Conservation (phyloP, 2,113 vertebrate genomes). For the Microtus richardsoni region DNA sequence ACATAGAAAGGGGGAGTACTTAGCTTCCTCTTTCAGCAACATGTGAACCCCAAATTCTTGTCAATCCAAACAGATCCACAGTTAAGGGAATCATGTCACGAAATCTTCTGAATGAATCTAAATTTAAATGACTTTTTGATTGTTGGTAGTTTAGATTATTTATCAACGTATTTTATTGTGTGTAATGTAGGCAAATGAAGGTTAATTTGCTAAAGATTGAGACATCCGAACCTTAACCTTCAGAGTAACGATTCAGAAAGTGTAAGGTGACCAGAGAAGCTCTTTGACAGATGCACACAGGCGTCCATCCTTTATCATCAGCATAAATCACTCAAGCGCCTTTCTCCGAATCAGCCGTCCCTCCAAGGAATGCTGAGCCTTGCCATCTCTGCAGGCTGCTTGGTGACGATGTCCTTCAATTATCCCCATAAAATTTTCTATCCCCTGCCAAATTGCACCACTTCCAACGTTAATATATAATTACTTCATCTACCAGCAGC, state of each 20-base stretch:
- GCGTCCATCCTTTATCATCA: neutral
- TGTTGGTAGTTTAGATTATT: slow-evolving; percentile 1
- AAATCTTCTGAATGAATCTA: slow-evolving; percentile 11
- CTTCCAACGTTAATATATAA: slow-evolving; percentile 18
- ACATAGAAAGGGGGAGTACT: neutral
- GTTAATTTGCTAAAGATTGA: neutral
- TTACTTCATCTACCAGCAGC: slow-evolving; percentile 15
- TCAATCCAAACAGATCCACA: neutral
- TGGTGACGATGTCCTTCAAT: slow-evolving; percentile 45
- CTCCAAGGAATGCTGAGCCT: slow-evolving; percentile 29
- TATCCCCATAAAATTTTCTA: slow-evolving; percentile 15
- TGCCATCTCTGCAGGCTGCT: slow-evolving; percentile 49
- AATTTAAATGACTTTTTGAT: slow-evolving; percentile 12
- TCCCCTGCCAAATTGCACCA: slow-evolving; percentile 10
- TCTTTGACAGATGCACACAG: neutral
- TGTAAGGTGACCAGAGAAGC: neutral
- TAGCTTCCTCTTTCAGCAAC: neutral
- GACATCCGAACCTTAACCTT: neutral
- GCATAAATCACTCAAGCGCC: neutral
- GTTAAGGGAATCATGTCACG: neutral
- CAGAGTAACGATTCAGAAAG: neutral
- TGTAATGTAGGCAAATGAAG: neutral
- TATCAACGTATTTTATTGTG: neutral
- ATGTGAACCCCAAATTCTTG: neutral
- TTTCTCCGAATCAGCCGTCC: neutral